Base-by-base conservation (phyloP, 1,140 invertebrate genomes). In the Dendrolimus punctatus region DNA sequence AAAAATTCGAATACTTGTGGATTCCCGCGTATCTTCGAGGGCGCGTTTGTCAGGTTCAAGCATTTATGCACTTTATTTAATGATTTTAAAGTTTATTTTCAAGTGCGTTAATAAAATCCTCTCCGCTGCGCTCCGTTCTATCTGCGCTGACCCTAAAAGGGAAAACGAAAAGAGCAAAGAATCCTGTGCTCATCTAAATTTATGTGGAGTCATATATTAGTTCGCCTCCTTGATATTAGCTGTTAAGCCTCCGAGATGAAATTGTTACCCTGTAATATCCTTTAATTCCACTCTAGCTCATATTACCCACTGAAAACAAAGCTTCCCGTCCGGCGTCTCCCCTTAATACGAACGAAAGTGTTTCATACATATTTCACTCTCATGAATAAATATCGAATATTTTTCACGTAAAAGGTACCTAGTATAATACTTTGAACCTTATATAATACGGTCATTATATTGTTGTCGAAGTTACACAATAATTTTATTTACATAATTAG, bases 321-420 rank as follows among this genome's bases (percentile, higher is more conserved):
- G 38, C 53, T 42, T 23, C 38, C 49, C n/a, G 49, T 60, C 54
- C 60, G 42, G 39, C 40, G 39, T 40, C 57, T 54, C 47, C 51
- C 40, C 52, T 53, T 58, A 64, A 64, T 55, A 51, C 48, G 43
- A 47, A 39, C 53, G 55, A 61, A 57, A 64, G 23, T 57, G 48
- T 58, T 61, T 51, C 62, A 68, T 64, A 62, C 62, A 68, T 64
- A 68, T 68, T 68, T 62, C 60, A 61, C 47, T 57, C 50, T 64
- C 64, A 69, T 69, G 64, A 66, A 64, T 63, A 64, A 56, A 59
- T 65, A 64, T 62, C 46, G 53, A 57, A 58, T 68, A 60, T 49
- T 41, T 62, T 58, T 54, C 47, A n/a, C 50, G 39, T 37, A 53
- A 53, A 49, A 49, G 5, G 0, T 10, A 45, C 5, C 23, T 23